Base-by-base conservation (phyloP, 2,888 invertebrate genomes). In the Sinodicranocentrus sp. region DNA sequence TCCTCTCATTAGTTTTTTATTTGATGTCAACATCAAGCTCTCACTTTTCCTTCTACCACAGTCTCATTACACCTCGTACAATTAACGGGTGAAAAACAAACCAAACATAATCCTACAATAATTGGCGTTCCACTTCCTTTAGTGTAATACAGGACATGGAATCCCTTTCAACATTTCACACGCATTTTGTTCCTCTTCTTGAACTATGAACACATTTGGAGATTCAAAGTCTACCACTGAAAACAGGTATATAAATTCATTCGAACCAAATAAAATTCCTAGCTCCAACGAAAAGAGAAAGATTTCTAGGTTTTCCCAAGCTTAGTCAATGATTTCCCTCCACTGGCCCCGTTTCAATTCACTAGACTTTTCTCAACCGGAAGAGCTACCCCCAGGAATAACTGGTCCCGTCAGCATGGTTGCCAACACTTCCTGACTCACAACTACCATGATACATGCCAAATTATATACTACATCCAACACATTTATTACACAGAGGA, bases 271-370 rank as follows among this genome's bases (percentile, higher is more conserved):
- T 63, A 75, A 73, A 76, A 76, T 21, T 67, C 54, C 28, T 67
- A 54, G 79, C 72, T 61, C 72, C 72, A 71, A 63, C 61, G 63
- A n/a, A n/a, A n/a, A n/a, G n/a, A n/a, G n/a, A 33, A 33, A 10
- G 33, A 6, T 33, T 33, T 33, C 33, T 33, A 6, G 57, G 5
- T 48, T 48, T 48, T 17, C 5, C n/a, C 5, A 48, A 43, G 28
- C 26, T 71, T 72, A 54, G 39, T 72, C 63, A 44, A 79, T 82
- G 75, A 76, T 76, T 82, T 76, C 82, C 82, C 54, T 61, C 70
- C 39, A 59, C 43, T 82, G 82, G 82, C 70, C 76, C 70, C 82
- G 76, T 82, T 82, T 82, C 82, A 73, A 82, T 61, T 82, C 79
- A 65, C 54, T 48, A 71, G 39, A 54, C 63, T 78, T 79, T 82